These are phyloP conservation scores for Drosophila leontia DNA, from an alignment of 1,140 invertebrate genomes.

Conservation along the genomic window DNA sequence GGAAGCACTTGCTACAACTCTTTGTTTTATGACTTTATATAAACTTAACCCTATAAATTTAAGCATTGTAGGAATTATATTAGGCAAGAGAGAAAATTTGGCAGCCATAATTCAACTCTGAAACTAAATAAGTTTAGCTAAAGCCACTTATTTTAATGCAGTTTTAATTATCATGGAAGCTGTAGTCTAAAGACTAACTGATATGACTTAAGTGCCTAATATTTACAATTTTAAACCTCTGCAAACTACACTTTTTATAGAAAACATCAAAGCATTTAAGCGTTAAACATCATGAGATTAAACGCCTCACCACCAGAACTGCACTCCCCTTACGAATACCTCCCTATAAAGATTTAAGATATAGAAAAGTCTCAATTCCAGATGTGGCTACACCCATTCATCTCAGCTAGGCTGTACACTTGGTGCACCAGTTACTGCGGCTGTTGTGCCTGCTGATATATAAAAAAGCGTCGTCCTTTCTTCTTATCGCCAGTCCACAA, in stretches of 20 bases:
- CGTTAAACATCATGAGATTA: neutral
- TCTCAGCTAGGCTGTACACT: constrained; percentile 11
- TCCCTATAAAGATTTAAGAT: constrained; percentile 7
- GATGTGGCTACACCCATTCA: constrained; percentile 13
- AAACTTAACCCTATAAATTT: neutral
- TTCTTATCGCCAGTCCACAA: constrained; percentile 69
- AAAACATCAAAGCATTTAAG: neutral
- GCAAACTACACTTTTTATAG: neutral
- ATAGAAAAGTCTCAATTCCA: constrained; percentile 18
- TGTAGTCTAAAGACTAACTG: too few species aligned
- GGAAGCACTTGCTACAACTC: neutral
- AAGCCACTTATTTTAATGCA: too few species aligned
- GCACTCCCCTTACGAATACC: neutral
- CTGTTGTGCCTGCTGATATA: constrained; percentile 34
- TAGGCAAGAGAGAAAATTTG: too few species aligned
- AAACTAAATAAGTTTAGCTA: too few species aligned
- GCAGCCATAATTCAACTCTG: too few species aligned
- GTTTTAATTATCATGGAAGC: too few species aligned
- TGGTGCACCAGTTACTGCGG: constrained; percentile 36
- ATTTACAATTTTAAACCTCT: neutral
- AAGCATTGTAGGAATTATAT: neutral
- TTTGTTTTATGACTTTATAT: neutral
- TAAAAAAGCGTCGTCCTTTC: constrained; percentile 41
- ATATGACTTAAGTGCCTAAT: neutral
- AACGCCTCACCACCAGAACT: constrained; percentile 1